Conservation (phyloP, 2,797 vertebrate genomes). For the Triplophysa yarkandensis region DNA sequence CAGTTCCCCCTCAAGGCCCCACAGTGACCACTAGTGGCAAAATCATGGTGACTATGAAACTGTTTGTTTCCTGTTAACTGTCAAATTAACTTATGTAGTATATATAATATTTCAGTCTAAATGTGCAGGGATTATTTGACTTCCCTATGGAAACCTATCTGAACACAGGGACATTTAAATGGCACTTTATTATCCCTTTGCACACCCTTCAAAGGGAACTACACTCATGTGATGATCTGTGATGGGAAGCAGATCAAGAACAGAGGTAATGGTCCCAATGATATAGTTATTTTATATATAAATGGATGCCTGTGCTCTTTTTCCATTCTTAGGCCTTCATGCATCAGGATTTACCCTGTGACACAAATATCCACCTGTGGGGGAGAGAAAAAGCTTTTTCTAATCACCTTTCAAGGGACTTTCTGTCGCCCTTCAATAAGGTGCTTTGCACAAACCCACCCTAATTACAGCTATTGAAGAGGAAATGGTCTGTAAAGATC, state of each 20-base stretch:
- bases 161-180: constrained; percentile 1
- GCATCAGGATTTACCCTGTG: constrained; percentile 44
- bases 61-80: too few species aligned
- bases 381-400: constrained; percentile 35
- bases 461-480: constrained; percentile 41
- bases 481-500: constrained; percentile 53
- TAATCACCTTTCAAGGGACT: constrained; percentile 52
- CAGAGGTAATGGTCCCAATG: constrained; percentile 11
- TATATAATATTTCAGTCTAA: constrained; percentile 4
- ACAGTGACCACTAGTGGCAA: constrained; percentile 38
- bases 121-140: not conserved
- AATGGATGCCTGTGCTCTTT: not conserved
- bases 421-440: constrained; percentile 48
- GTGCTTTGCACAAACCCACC: constrained; percentile 36
- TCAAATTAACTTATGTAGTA: not conserved
- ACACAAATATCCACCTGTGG: constrained; percentile 52
- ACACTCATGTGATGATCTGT: constrained; percentile 15
- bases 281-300: not conserved
- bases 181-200: constrained; percentile 15
- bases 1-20: not conserved
- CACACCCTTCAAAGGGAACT: constrained; percentile 16
- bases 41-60: not conserved
- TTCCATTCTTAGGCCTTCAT: constrained; percentile 35
- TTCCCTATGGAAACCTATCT: not conserved
- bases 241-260: not conserved